Percentiles rank a stretch among this genome's conserved stretches.
Conservation (phyloP, 1,140 invertebrate species). For the Drosophila bocki region DNA sequence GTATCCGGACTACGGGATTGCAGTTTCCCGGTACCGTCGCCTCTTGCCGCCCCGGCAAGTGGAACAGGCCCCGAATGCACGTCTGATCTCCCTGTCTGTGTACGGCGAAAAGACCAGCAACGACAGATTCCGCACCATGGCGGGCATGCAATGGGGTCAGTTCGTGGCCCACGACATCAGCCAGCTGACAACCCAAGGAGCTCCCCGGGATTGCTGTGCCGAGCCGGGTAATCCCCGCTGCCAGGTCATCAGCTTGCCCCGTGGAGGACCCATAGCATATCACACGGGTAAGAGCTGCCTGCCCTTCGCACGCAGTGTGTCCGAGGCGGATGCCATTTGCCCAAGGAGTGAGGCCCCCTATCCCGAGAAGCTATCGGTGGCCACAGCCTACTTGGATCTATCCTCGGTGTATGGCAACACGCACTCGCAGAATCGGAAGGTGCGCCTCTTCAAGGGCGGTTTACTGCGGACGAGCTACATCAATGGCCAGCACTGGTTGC, state of each 20-base stretch:
- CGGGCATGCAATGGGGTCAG: conserved; percentile 94
- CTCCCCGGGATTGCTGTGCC: conserved; percentile 86
- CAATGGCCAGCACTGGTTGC: conserved; percentile 88
- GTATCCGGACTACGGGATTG: conserved; percentile 90
- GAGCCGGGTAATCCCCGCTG: conserved; percentile 87
- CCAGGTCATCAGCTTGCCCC: conserved; percentile 92
- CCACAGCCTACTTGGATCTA: conserved; percentile 93
- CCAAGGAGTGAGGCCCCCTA: conserved; percentile 86
- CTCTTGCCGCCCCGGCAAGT: conserved; percentile 92
- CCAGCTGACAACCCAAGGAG: conserved; percentile 88
- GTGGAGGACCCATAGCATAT: conserved; percentile 91
- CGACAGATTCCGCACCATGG: conserved; percentile 89
- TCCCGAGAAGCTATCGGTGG: conserved; percentile 91
- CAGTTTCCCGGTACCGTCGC: conserved; percentile 89
- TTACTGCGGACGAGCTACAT: conserved; percentile 87
- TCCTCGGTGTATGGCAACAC: conserved; percentile 93
- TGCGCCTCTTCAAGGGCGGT: conserved; percentile 89
- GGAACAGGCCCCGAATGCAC: conserved; percentile 87
- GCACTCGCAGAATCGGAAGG: conserved; percentile 86
- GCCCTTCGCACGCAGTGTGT: conserved; percentile 92
- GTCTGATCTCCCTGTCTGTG: conserved; percentile 89
- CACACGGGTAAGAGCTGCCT: conserved; percentile 88
- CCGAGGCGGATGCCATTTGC: conserved; percentile 89
- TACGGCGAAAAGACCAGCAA: conserved; percentile 89
- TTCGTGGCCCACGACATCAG: conserved; percentile 94